Evolutionary conservation across 64 coral and sea anemone genomes (phyloP), one percentile per base, ranked within the genome.

Genomic region (Pocillopora damicornis): DNA sequence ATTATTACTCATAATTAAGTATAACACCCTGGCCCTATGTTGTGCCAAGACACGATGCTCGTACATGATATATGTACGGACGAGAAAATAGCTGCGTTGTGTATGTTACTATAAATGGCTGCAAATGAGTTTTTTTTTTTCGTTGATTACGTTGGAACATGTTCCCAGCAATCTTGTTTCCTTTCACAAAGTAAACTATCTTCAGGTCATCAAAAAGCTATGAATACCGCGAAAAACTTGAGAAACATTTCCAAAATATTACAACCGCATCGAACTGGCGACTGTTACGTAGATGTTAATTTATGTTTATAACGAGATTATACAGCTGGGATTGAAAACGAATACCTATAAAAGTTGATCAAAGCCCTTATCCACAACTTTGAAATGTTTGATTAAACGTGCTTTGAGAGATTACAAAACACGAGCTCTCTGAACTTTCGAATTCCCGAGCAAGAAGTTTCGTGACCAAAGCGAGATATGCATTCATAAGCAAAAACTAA

Each of bases 221-320:
- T 36, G 38, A 35, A 66, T 66, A 8, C 13, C 16, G 65, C 72
- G 13, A 37, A 72, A 84, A 85, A 45, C 61, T 58, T 42, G 63
- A 85, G 72, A 58, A 85, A 85, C 38, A 36, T 73, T 68, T 73
- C 7, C 17, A 72, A 72, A 83, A 85, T 85, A 85, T 85, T 85
- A 85, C 63, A 23, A 30, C 64, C 15, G n/a, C 63, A 85, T 38
- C 81, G 68, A 56, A 20, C 22, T 85, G 81, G 81, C 81, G 81
- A 73, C 81, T 72, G 81, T 72, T 85, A 71, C 64, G 81, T 85
- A 83, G 20, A 82, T 36, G 15, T n/a, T 83, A 67, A 83, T 67
- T 66, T 67, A 67, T 83, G 80, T 83, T 85, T 73, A 22, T 34
- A 73, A 57, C 62, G 81, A 85, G 65, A 85, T 85, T 85, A 51